Evolutionary conservation across 1,140 invertebrate species (phyloP).

Genomic region (Drosophila willistoni): DNA sequence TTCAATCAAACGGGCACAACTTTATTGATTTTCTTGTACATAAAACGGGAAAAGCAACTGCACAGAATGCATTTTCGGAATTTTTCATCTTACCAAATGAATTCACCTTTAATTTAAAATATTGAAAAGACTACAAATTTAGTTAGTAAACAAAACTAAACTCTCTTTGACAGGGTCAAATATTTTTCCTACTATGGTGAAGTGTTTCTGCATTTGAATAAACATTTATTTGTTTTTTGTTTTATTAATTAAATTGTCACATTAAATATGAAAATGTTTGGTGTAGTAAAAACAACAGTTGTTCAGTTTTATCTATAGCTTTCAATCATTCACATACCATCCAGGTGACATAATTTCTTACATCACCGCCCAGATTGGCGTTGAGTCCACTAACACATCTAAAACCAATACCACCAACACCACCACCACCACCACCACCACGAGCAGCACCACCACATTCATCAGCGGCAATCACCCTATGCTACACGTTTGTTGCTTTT

Average conservation of each 20-base stretch:
- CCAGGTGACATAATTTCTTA: constrained; percentile 65
- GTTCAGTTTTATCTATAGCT: constrained; percentile 24
- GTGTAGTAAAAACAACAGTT: background rate
- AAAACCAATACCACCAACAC: background rate
- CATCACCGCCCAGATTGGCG: constrained; percentile 61
- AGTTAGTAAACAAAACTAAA: too few species aligned
- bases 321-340: constrained; percentile 52
- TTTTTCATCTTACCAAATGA: too few species aligned
- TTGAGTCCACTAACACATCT: background rate
- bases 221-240: background rate
- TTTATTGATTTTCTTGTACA: background rate
- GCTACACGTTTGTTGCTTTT: constrained; percentile 2
- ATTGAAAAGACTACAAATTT: too few species aligned
- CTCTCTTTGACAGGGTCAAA: too few species aligned
- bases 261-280: background rate
- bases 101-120: too few species aligned
- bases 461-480: background rate
- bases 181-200: too few species aligned
- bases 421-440: too few species aligned
- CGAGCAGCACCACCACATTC: background rate
- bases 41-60: too few species aligned
- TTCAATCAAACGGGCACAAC: background rate
- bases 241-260: constrained; percentile 7
- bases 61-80: too few species aligned
- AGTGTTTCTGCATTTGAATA: too few species aligned